These are phyloP conservation scores for Scatophagus argus DNA, from an alignment of 2,113 vertebrate genomes.

Conservation along the genomic window DNA sequence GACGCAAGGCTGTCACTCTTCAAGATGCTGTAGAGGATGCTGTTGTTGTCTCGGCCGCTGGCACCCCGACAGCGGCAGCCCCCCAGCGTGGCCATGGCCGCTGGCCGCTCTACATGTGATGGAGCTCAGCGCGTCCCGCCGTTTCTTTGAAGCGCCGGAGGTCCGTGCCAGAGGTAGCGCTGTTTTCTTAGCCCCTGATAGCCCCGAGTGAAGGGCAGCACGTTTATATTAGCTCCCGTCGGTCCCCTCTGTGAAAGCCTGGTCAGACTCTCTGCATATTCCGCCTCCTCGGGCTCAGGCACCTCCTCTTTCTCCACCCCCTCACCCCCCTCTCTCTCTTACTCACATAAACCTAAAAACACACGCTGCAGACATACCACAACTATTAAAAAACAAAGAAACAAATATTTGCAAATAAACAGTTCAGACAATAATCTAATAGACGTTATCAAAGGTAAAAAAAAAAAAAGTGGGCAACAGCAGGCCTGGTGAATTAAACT, in stretches of 20 bases:
- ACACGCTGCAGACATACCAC: background rate
- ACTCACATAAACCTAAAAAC: background rate
- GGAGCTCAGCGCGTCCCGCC: conserved; percentile 50
- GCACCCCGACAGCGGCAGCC: conserved; percentile 78
- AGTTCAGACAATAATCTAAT: background rate
- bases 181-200: conserved; percentile 71
- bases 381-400: background rate
- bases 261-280: conserved; percentile 42
- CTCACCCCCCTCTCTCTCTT: background rate
- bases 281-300: conserved; percentile 53
- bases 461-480: background rate
- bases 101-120: conserved; percentile 59
- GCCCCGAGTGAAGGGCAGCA: conserved; percentile 72
- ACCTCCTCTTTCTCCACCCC: conserved; percentile 54
- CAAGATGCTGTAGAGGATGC: conserved; percentile 88
- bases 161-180: conserved; percentile 69
- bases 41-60: conserved; percentile 61
- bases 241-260: conserved; percentile 48
- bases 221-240: conserved; percentile 77
- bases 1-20: conserved; percentile 79
- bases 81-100: conserved; percentile 79
- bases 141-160: conserved; percentile 64
- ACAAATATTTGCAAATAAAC: background rate
- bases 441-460: background rate
- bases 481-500: background rate